These are phyloP conservation scores for Sebastes taczanowskii DNA, from an alignment of 2,797 vertebrate species.

Conservation along the genomic window DNA sequence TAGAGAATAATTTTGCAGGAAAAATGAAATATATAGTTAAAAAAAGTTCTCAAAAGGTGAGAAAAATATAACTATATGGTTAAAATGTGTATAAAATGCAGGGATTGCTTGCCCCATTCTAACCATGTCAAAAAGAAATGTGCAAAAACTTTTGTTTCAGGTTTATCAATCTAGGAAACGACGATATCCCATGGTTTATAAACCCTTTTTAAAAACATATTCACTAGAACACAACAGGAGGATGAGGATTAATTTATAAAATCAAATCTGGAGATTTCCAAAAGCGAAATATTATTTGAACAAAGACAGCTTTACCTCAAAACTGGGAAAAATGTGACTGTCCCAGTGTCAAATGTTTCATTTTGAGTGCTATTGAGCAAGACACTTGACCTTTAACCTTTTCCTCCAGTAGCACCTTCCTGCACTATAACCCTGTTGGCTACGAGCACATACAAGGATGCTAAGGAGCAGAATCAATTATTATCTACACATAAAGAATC, in stretches of 20 bases:
- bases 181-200: background rate
- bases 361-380: background rate
- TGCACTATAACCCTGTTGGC: background rate
- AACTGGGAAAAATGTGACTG: background rate
- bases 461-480: background rate
- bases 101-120: background rate
- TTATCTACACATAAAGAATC: background rate
- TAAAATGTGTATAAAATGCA: background rate
- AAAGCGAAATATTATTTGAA: background rate
- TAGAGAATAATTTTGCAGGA: background rate
- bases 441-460: background rate
- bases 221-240: background rate
- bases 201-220: background rate
- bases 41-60: background rate
- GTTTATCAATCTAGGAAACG: fast-evolving
- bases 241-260: background rate
- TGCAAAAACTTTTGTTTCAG: background rate
- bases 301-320: background rate
- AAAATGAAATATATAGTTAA: background rate
- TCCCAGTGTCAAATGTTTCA: background rate
- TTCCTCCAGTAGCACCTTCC: background rate
- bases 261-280: background rate
- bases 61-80: background rate
- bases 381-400: background rate
- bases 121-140: background rate